These are phyloP conservation scores for Pardosa pseudoannulata DNA, from an alignment of 2,888 invertebrate genomes.

Conservation along the genomic window DNA sequence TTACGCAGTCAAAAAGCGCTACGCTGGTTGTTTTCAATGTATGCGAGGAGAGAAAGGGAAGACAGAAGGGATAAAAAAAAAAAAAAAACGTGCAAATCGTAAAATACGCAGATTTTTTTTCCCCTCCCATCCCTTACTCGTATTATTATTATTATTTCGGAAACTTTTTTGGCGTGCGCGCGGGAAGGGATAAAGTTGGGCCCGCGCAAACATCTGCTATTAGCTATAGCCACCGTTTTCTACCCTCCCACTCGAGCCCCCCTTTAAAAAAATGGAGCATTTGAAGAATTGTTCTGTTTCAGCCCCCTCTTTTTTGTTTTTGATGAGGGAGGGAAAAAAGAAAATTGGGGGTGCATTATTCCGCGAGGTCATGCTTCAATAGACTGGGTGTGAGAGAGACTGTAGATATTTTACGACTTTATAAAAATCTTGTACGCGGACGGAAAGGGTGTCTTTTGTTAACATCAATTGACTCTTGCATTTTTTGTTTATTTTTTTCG, in stretches of 20 bases:
- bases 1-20: constrained; percentile 70
- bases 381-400: neutral
- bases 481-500: too few relatives aligned
- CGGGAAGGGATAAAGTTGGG: constrained; percentile 56
- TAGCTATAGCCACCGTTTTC: constrained; percentile 47
- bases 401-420: neutral
- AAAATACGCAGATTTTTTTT: constrained; percentile 52
- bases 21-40: constrained; percentile 70
- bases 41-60: constrained; percentile 42
- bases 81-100: constrained; percentile 54
- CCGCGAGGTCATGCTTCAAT: neutral
- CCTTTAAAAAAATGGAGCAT: constrained; percentile 52
- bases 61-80: constrained; percentile 27
- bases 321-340: neutral
- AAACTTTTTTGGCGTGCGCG: constrained; percentile 32
- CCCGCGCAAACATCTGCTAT: constrained; percentile 70
- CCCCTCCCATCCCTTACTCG: neutral
- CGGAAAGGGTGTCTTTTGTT: neutral
- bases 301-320: neutral
- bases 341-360: neutral
- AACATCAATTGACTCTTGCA: neutral
- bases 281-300: neutral
- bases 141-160: too few relatives aligned
- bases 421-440: constrained; percentile 8
- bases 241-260: too few relatives aligned